Base-by-base conservation (phyloP, 2,797 vertebrate genomes). In the Crocidura indochinensis region DNA sequence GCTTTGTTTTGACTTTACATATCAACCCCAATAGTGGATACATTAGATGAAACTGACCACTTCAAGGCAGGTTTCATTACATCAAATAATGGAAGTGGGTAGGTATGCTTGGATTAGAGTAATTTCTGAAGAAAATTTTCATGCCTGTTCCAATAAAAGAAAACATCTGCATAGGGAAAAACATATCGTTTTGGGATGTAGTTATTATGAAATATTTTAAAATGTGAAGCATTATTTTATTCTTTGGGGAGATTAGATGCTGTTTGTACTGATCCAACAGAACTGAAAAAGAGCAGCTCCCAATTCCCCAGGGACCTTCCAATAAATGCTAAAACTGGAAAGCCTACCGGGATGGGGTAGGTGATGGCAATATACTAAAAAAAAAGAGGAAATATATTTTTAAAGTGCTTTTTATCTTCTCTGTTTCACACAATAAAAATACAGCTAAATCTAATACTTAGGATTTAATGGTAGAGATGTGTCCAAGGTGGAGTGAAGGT, bases 111-210 rank as follows among this genome's bases (percentile, higher is more conserved):
- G 29, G 8, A 75, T 81, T 14, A n/a, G 29, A 79, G 38, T 68
- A 29, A 76, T 68, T 78, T 62, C n/a, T 72, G 15, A 22, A 85
- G 47, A 73, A 74, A 46, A 14, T 4, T 24, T 84, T 44, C 67
- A 46, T 29, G 9, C 62, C 44, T 72, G 49, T 77, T 84, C 38
- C 64, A 72, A 53, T 31, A 29, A 92, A 81, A 83, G 53, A 88
- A 87, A 83, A 81, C 15, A 27, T 26, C 53, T 90, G 4, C 51
- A 51, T 47, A 65, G 72, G 49, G 93, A 94, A 82, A 53, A 19
- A 7, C 11, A 2, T 26, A 26, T 29, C 74, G 22, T 15, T 79
- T 89, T 88, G 80, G 75, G 80, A 27, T 15, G 53, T 38, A 47
- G 47, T 73, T 53, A 49, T 68, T 72, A 72, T 17, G 44, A 88